phyloP scores from a whole-genome alignment of 2,113 vertebrate genomes.

The Ibidorhyncha struthersii region DNA sequence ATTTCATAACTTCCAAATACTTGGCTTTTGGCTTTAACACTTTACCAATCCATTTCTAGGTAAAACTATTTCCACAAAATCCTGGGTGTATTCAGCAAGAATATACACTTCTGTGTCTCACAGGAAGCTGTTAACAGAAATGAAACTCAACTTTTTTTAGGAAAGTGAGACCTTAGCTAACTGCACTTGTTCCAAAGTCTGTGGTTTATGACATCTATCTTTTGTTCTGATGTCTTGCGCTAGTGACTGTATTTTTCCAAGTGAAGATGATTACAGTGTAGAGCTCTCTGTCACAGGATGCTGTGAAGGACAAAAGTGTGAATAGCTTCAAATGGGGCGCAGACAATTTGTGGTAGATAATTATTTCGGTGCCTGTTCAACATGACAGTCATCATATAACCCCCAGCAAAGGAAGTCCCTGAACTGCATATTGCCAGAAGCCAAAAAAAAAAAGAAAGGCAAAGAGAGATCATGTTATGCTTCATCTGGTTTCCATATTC shows the following conservation, averaged over 20 bases:
- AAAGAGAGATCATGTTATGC: neutral
- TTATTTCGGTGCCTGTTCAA: conserved; percentile 10
- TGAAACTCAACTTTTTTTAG: neutral
- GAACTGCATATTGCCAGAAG: neutral
- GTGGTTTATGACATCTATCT: neutral
- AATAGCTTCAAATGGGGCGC: neutral
- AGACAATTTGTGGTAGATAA: neutral
- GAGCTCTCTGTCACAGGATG: neutral
- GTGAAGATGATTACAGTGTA: neutral
- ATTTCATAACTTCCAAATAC: neutral
- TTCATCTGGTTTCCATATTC: neutral
- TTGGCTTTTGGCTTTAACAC: neutral
- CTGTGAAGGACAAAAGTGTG: neutral
- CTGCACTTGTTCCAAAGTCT: neutral
- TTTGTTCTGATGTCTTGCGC: neutral
- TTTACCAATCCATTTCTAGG: neutral
- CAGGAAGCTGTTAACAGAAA: neutral
- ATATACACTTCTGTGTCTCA: neutral
- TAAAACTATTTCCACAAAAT: neutral
- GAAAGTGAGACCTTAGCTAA: neutral
- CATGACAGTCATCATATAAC: neutral
- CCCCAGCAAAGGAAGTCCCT: neutral
- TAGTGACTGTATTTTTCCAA: neutral
- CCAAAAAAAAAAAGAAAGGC: neutral
- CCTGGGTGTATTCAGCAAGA: neutral